Base-by-base conservation (phyloP, 2,888 invertebrate species). In the Drosophila kuntzei region DNA sequence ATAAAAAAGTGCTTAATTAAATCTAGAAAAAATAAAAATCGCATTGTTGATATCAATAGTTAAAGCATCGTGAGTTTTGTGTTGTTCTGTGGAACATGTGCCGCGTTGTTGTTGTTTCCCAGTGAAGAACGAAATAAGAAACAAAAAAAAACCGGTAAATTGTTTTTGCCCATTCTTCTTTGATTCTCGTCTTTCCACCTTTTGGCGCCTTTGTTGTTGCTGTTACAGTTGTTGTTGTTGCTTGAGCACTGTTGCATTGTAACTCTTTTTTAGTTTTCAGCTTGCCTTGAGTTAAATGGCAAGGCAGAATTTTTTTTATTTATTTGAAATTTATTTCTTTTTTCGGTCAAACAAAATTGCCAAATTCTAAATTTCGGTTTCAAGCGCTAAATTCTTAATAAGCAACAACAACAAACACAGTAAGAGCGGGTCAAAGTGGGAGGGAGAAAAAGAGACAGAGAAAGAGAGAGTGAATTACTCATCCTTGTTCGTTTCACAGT, bases 111-210 rank as follows among this genome's bases (percentile, higher is more conserved):
- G 43, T 50, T 39, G 14, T 32, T 58, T 14, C 29, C 6, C 36
- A 47, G 62, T 71, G 29, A 63, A 59, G 25, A 59, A 32, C 41
- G 22, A 34, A 50, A 22, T 14, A n/a, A 37, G 34, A 7, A 27
- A 27, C 8, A 46, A 66, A 54, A 11, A 34, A 51, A 73, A 83
- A 87, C 83, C 88, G 83, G 83, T 83, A 83, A 85, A 75, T 64
- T 67, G 71, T 55, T 76, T 61, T 58, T 51, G 53, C 66, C 59
- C 66, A 27, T 60, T 54, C 63, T 60, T 54, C 63, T 71, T 51
- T 59, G 37, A 36, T 61, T 64, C 57, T 63, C 72, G 54, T 65
- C 66, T 59, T 49, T 62, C 49, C 41, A 60, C 61, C 59, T 66
- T 80, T 77, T 68, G 78, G 59, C 62, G 47, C 43, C 53, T 57